Percentiles rank a stretch among this genome's conserved stretches.
phyloP scores from a whole-genome alignment of 1,140 invertebrate species.

The Drosophila sechellia region DNA sequence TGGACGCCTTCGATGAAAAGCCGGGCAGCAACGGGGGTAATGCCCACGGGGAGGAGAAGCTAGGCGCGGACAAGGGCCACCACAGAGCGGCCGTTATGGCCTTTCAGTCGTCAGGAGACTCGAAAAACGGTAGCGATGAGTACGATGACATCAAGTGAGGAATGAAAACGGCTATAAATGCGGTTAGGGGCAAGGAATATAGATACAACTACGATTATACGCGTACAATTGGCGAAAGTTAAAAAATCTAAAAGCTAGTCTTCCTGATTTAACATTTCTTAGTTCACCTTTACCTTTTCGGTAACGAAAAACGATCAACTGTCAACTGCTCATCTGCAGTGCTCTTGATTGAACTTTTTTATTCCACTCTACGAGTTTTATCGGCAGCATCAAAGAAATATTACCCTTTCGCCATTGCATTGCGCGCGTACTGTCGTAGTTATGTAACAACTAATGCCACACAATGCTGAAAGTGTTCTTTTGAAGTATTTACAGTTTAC shows the following conservation, averaged over 20 bases:
- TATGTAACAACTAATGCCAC: constrained; percentile 13
- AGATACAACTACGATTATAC: constrained; percentile 20
- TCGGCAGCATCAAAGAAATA: background rate
- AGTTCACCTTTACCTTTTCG: too few species aligned
- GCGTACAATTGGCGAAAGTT: background rate
- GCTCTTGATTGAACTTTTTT: too few species aligned
- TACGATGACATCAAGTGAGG: constrained; percentile 80
- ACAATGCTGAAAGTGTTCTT: constrained; percentile 71
- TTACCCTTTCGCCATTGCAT: background rate
- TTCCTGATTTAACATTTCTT: background rate
- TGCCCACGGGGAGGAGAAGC: constrained; percentile 49
- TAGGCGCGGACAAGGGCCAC: constrained; percentile 44
- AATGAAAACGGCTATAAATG: background rate
- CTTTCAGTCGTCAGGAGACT: constrained; percentile 78
- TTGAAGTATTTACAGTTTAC: constrained; percentile 82
- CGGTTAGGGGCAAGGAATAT: constrained; percentile 2
- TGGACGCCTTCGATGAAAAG: constrained; percentile 79
- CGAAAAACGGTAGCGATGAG: constrained; percentile 82
- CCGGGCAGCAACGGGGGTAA: constrained; percentile 47
- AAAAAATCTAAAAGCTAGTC: background rate
- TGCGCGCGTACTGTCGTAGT: constrained; percentile 7
- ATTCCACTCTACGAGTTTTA: background rate
- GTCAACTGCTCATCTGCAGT: too few species aligned
- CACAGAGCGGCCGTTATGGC: constrained; percentile 69
- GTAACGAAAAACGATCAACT: too few species aligned